phyloP scores from a whole-genome alignment of 2,113 vertebrate species.

The Lanius ludovicianus region DNA sequence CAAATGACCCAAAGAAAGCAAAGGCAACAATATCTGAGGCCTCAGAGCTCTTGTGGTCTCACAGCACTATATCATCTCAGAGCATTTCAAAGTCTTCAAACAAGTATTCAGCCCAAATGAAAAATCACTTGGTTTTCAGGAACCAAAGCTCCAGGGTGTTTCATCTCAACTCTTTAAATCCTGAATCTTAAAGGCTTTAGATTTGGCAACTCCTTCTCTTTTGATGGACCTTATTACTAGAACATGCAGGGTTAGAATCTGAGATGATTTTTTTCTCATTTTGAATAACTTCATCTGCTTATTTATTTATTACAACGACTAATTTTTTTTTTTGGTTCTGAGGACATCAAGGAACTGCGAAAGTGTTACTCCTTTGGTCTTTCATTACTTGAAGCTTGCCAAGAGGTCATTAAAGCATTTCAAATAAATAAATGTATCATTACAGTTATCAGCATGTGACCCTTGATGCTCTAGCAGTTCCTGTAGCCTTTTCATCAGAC shows the following conservation, averaged over 20 bases:
- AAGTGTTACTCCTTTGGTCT: not conserved
- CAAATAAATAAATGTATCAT: not conserved
- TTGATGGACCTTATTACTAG: not conserved
- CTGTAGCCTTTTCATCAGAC: not conserved
- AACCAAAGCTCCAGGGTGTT: not conserved
- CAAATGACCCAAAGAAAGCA: not conserved
- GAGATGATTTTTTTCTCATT: not conserved
- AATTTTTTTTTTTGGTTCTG: not conserved
- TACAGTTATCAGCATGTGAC: not conserved
- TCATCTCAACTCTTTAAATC: slow-evolving; percentile 7
- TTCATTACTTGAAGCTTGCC: not conserved
- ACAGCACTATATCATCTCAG: not conserved
- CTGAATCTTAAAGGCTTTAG: slow-evolving; percentile 22
- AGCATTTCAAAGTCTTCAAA: slow-evolving; percentile 26
- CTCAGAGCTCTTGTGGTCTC: not conserved
- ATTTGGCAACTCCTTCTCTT: slow-evolving; percentile 1
- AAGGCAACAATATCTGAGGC: not conserved
- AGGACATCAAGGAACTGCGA: not conserved
- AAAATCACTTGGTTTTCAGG: not conserved
- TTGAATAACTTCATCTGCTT: not conserved
- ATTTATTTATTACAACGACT: slow-evolving; percentile 13
- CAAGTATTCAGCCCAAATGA: not conserved
- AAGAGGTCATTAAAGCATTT: not conserved
- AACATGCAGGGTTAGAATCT: not conserved
- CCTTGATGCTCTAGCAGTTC: not conserved